Percentiles rank a stretch among this genome's conserved stretches.
These are phyloP conservation scores for Spodoptera frugiperda DNA, from an alignment of 1,140 invertebrate species.

Conservation along the genomic window DNA sequence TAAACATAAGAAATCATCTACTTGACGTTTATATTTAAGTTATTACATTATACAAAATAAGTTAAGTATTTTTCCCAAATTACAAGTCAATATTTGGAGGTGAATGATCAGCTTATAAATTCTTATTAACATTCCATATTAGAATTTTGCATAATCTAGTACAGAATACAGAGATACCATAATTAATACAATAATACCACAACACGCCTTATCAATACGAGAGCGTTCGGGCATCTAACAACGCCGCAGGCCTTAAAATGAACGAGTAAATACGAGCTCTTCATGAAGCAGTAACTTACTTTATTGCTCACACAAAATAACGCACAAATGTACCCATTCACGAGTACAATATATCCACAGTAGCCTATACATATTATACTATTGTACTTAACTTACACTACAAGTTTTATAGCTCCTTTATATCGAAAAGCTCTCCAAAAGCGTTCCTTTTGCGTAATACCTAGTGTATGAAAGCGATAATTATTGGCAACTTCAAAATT, in stretches of 20 bases:
- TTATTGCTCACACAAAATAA: conserved; percentile 15
- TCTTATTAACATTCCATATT: too few species aligned
- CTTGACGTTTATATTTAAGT: too few species aligned
- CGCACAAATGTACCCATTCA: not conserved
- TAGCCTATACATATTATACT: not conserved
- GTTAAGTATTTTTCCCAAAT: too few species aligned
- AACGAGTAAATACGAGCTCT: conserved; percentile 8
- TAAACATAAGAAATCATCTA: too few species aligned
- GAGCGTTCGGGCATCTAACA: not conserved
- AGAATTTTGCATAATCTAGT: not conserved
- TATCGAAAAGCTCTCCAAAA: too few species aligned
- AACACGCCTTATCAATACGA: not conserved
- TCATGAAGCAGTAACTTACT: conserved; percentile 1
- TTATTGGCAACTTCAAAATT: conserved; percentile 14
- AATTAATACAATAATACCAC: not conserved
- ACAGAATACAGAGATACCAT: not conserved
- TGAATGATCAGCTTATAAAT: not conserved
- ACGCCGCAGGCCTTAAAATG: not conserved
- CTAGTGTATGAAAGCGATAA: conserved; percentile 25
- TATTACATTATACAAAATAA: too few species aligned
- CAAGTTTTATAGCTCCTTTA: not conserved
- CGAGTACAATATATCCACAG: not conserved
- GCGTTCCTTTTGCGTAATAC: too few species aligned
- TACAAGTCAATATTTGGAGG: too few species aligned
- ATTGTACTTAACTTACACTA: not conserved